Percentiles rank a stretch among this genome's conserved stretches.
These are phyloP conservation scores for Lasioglossum albipes DNA, from an alignment of 1,140 invertebrate genomes.

Conservation along the genomic window DNA sequence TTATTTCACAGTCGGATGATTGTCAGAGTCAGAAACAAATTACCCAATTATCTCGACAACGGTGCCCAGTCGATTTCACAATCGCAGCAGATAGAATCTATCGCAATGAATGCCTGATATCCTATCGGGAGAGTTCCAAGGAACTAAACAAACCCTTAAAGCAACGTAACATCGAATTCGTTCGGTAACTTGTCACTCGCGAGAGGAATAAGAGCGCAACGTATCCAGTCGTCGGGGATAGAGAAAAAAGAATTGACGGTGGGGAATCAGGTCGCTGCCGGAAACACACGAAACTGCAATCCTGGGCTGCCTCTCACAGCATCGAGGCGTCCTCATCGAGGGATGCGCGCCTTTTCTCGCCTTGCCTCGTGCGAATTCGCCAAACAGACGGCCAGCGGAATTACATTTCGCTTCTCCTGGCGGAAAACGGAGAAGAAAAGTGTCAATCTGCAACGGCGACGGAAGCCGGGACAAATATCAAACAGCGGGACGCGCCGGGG, in stretches of 20 bases:
- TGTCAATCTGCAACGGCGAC: constrained; percentile 21
- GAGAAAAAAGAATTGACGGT: not conserved
- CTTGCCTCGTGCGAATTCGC: not conserved
- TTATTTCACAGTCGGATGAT: too few species aligned
- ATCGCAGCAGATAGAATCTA: too few species aligned
- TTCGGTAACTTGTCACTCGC: not conserved
- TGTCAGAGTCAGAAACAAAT: too few species aligned
- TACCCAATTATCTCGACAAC: too few species aligned
- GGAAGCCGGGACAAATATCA: constrained; percentile 32
- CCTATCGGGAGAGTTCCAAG: too few species aligned
- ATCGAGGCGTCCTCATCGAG: not conserved
- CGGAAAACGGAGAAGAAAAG: constrained; percentile 5
- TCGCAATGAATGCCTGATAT: too few species aligned
- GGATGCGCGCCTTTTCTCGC: not conserved
- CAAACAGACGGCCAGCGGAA: constrained; percentile 11
- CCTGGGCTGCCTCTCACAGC: too few species aligned
- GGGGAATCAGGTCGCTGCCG: not conserved
- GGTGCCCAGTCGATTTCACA: too few species aligned
- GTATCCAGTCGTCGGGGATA: not conserved
- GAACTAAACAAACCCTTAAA: too few species aligned
- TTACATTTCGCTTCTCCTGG: constrained; percentile 33
- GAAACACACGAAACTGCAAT: not conserved
- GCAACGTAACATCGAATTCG: not conserved
- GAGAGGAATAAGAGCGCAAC: too few species aligned
- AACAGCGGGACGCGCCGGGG: not conserved